Percentiles rank a stretch among this genome's conserved stretches.
Conservation (phyloP, 2,113 vertebrate genomes). For the Equus quagga region DNA sequence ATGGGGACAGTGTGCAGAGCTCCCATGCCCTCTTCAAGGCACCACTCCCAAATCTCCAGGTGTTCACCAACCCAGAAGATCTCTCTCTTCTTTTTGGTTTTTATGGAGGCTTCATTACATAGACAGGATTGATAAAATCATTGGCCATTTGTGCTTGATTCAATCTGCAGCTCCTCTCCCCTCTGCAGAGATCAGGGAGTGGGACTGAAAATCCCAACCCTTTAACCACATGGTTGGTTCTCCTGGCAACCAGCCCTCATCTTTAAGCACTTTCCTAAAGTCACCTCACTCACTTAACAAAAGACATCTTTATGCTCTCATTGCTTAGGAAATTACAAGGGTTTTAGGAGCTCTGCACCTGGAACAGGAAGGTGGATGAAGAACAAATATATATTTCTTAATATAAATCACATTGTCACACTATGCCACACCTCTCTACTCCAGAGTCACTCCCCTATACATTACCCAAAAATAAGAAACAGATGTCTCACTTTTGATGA, state of each 20-base stretch:
- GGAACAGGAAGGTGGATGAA: background rate
- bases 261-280: background rate
- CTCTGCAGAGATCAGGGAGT: background rate
- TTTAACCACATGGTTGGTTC: background rate
- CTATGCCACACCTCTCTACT: background rate
- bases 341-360: background rate
- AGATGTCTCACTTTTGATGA: background rate
- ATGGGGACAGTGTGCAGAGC: background rate
- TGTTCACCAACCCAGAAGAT: background rate
- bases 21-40: background rate
- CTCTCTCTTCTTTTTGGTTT: background rate
- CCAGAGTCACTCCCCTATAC: background rate
- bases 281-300: background rate
- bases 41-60: background rate
- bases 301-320: background rate
- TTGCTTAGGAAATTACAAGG: background rate
- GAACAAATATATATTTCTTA: background rate
- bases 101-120: background rate
- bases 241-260: background rate
- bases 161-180: background rate
- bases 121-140: background rate
- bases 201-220: background rate
- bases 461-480: background rate
- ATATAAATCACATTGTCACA: background rate
- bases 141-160: background rate